Evolutionary conservation across 2,113 vertebrate genomes (phyloP), one percentile per base, ranked within the genome.

Genomic region (Bufo gargarizans): DNA sequence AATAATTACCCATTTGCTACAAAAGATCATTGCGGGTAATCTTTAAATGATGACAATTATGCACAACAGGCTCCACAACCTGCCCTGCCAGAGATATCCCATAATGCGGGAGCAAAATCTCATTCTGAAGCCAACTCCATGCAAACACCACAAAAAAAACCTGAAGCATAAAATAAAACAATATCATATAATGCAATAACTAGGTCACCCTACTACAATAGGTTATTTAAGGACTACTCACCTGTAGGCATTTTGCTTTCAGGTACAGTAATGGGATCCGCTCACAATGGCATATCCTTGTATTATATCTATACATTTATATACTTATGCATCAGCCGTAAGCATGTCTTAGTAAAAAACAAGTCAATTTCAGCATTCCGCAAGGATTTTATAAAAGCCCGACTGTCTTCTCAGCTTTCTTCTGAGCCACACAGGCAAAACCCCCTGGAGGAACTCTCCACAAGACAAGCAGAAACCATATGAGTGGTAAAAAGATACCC

Each of bases 191-290:
- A 55, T 5, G 8, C 7, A 84, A 71, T 16, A 71, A 84, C 13
- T 71, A 84, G 82, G 49, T 71, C 63, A 55, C 4, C 19, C n/a
- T 13, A 33, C 45, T 71, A 84, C 49, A 71, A 22, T 9, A 16
- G 14, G 16, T 12, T 17, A 43, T 69, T 3, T 3, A n/a, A 78
- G 43, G 0, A 63, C 47, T 59, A 81, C 90, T 89, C 82, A 91
- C 90, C 90, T 88, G 90, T 91, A 59, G 90, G 90, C 90, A 91
- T 91, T 56, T 88, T 85, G 82, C 85, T 88, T 50, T 59, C 59
- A 14, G 53, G 20, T 83, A 53, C 47, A 67, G 43, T 43, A 83
- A 67, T 45, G 33, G 12, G n/a, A 72, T 67, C 5, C n/a, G 59
- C 47, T 13, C n/a, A 19, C 81, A 65, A 4, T 22, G 61, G 71